These are phyloP conservation scores for Propsilocerus akamusi DNA, from an alignment of 1,140 invertebrate genomes.

Conservation along the genomic window DNA sequence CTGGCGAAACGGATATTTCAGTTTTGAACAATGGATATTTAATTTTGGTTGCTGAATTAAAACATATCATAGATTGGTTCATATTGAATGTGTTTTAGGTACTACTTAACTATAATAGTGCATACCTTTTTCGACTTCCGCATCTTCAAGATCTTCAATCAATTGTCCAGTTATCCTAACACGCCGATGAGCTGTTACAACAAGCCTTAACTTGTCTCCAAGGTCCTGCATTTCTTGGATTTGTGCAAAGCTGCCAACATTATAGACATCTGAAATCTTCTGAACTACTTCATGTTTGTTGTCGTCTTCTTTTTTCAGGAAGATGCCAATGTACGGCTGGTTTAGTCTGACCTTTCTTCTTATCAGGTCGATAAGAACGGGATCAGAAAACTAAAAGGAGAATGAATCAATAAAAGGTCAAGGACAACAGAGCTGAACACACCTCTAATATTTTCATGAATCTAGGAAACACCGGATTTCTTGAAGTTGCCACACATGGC, in stretches of 20 bases:
- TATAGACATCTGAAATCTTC: constrained; percentile 72
- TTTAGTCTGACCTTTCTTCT: constrained; percentile 87
- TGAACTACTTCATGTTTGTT: constrained; percentile 78
- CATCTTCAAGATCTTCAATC: constrained; percentile 40
- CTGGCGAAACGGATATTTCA: constrained; percentile 34
- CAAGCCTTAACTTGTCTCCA: constrained; percentile 75
- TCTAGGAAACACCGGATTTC: constrained; percentile 92
- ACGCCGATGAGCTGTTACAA: constrained; percentile 85
- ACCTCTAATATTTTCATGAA: constrained; percentile 97
- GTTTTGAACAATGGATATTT: constrained; percentile 43
- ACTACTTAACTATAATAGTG: not conserved
- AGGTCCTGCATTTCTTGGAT: constrained; percentile 95
- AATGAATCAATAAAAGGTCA: not conserved
- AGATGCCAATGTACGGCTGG: constrained; percentile 95
- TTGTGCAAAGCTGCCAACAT: constrained; percentile 91
- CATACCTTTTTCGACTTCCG: not conserved
- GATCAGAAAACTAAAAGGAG: constrained; percentile 55
- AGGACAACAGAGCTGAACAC: constrained; percentile 10
- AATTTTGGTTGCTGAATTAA: constrained; percentile 26
- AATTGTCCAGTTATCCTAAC: constrained; percentile 63
- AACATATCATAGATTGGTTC: not conserved
- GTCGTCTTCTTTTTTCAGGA: constrained; percentile 83
- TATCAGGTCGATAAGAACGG: constrained; percentile 74
- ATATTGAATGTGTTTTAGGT: not conserved
- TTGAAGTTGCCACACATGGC: constrained; percentile 82